These are phyloP conservation scores for Unio delphinus DNA, from an alignment of 2,888 invertebrate genomes.

Conservation along the genomic window DNA sequence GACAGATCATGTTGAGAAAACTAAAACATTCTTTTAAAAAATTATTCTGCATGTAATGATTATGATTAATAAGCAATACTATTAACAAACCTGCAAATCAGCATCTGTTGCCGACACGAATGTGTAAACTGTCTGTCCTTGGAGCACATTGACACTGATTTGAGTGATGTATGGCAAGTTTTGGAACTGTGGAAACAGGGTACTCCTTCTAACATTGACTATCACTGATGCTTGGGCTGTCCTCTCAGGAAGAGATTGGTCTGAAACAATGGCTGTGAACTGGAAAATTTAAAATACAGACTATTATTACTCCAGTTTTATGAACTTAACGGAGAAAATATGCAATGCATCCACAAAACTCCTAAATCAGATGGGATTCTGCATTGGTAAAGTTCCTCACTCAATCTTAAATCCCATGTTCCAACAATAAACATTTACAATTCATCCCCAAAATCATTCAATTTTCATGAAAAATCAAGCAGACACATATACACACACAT, in stretches of 20 bases:
- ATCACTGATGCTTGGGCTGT: conserved; percentile 47
- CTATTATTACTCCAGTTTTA: neutral
- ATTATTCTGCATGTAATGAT: neutral
- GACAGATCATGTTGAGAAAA: no score
- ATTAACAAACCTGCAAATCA: conserved; percentile 35
- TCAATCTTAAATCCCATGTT: no score
- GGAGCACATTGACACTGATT: conserved; percentile 26
- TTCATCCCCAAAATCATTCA: no score
- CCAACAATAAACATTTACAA: no score
- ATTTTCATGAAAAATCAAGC: no score
- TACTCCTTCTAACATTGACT: conserved; percentile 51
- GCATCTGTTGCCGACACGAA: conserved; percentile 38
- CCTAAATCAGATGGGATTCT: neutral
- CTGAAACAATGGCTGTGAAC: conserved; percentile 58
- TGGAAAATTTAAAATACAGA: conserved; percentile 21
- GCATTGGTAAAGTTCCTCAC: neutral
- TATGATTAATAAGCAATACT: neutral
- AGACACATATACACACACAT: no score
- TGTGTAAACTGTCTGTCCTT: conserved; percentile 40
- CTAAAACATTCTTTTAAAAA: no score
- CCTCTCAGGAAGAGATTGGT: conserved; percentile 52
- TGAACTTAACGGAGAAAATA: neutral
- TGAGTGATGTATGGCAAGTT: conserved; percentile 38
- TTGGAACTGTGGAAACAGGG: conserved; percentile 34
- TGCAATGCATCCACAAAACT: neutral